phyloP scores from a whole-genome alignment of 2,113 vertebrate genomes.

The Spilogale gracilis region DNA sequence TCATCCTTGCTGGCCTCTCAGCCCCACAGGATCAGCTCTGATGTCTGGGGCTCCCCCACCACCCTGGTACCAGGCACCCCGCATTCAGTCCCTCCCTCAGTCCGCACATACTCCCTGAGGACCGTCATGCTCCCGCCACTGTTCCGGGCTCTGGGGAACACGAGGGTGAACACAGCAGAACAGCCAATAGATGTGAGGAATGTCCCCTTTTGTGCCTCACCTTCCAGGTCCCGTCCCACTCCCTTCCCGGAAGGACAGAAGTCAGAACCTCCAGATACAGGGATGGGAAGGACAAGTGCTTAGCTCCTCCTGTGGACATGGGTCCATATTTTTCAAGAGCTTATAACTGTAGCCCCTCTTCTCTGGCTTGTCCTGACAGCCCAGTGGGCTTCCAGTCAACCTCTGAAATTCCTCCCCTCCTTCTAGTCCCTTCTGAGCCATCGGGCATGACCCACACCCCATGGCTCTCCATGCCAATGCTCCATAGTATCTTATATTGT shows the following conservation, averaged over 20 bases:
- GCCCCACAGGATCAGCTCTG: background rate
- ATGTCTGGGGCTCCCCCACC: fast-evolving
- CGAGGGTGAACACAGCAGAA: background rate
- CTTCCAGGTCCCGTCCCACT: background rate
- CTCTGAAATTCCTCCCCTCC: background rate
- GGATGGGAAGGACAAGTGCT: fast-evolving
- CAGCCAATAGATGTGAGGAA: fast-evolving
- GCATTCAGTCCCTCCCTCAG: background rate
- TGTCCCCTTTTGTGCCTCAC: background rate
- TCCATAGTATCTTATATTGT: background rate
- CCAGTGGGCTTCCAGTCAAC: background rate
- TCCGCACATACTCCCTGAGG: background rate
- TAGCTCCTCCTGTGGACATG: background rate
- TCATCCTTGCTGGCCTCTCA: background rate
- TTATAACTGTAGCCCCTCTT: background rate
- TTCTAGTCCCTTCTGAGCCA: background rate
- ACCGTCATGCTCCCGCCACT: background rate
- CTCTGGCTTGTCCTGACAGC: background rate
- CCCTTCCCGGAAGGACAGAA: background rate
- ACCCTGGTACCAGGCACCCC: fast-evolving
- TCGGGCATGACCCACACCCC: background rate
- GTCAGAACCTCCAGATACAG: too few species aligned
- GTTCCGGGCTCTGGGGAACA: background rate
- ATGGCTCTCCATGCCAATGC: background rate
- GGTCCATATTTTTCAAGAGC: background rate